A percentile compares a stretch with the other conserved stretches of the same genome.
These are phyloP conservation scores for Battus philenor DNA, from an alignment of 1,140 invertebrate species.

Conservation along the genomic window DNA sequence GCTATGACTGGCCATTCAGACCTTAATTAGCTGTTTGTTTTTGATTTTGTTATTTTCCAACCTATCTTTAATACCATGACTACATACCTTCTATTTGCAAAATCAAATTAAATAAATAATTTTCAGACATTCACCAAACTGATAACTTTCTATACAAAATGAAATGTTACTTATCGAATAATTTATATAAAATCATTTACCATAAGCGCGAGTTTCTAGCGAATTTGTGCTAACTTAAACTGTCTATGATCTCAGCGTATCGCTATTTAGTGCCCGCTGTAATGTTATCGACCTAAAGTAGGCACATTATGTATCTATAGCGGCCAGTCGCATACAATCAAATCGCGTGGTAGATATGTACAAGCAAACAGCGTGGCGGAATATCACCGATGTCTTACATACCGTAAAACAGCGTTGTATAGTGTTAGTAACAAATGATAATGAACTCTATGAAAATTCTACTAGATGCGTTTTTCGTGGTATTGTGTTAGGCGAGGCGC, in stretches of 20 bases:
- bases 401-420: constrained; percentile 29
- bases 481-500: constrained; percentile 27
- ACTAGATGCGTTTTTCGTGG: constrained; percentile 37
- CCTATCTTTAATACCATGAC: no score
- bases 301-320: constrained; percentile 20
- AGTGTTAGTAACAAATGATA: constrained; percentile 34
- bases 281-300: constrained; percentile 29
- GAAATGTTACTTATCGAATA: no score
- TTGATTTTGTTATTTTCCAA: no score
- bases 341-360: constrained; percentile 29
- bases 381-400: constrained; percentile 35
- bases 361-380: constrained; percentile 28
- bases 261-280: constrained; percentile 39
- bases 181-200: no score
- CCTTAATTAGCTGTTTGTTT: no score
- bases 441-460: constrained; percentile 39
- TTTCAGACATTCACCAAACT: no score
- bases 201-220: constrained; percentile 12
- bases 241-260: constrained; percentile 58
- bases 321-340: constrained; percentile 36
- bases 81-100: no score
- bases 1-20: no score
- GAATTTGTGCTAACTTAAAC: constrained; percentile 31
- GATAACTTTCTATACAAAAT: no score
- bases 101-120: no score